Evolutionary conservation across 2,888 invertebrate genomes (phyloP).

Genomic region (Odontothrips loti): DNA sequence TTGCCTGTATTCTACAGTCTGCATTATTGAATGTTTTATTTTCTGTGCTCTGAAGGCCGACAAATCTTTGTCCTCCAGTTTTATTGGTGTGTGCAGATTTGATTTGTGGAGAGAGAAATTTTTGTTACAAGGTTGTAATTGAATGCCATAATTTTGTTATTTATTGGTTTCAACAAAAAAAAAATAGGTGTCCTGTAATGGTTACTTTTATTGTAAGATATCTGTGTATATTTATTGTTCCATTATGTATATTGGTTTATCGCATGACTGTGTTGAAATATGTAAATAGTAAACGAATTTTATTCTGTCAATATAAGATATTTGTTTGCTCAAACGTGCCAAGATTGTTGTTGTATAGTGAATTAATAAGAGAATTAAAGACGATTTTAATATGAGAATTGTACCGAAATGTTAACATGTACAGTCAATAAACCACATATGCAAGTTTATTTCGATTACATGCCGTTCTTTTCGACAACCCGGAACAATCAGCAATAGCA

Average conservation of each 20-base stretch:
- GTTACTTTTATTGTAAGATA: not conserved
- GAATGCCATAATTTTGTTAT: slow-evolving; percentile 14
- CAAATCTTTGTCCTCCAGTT: too few relatives aligned
- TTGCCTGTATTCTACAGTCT: too few relatives aligned
- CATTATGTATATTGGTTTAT: slow-evolving; percentile 13
- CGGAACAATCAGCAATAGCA: too few relatives aligned
- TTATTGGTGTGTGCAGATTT: too few relatives aligned
- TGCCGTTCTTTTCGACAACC: not conserved
- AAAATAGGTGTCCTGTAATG: slow-evolving; percentile 3
- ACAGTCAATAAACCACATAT: slow-evolving; percentile 25
- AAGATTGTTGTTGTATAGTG: slow-evolving; percentile 25
- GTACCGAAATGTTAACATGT: slow-evolving; percentile 25
- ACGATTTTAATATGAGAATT: slow-evolving; percentile 10
- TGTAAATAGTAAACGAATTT: slow-evolving; percentile 18
- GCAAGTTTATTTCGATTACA: not conserved
- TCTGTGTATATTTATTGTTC: slow-evolving; percentile 23
- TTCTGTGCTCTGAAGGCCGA: too few relatives aligned
- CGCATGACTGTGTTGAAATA: slow-evolving; percentile 10
- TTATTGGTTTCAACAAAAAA: not conserved
- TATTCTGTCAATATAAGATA: slow-evolving; percentile 8
- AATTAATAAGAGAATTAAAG: slow-evolving; percentile 2
- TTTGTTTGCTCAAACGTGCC: slow-evolving; percentile 24
- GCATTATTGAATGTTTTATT: too few relatives aligned
- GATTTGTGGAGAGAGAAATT: not conserved
- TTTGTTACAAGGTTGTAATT: not conserved